Conservation (phyloP, 2,888 invertebrate species). For the Sisyra terminalis region DNA sequence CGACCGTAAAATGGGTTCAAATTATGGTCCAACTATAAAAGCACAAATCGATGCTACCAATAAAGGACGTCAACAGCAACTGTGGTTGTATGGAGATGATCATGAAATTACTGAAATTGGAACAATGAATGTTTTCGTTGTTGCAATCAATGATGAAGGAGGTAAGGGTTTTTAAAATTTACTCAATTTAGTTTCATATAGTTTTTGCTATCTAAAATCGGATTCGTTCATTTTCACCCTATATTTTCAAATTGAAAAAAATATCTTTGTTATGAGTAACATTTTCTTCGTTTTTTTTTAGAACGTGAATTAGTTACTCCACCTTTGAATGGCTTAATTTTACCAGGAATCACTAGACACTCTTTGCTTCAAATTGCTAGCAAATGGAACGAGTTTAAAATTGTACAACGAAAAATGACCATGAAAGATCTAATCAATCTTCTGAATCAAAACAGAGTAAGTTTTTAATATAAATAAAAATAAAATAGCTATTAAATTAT, state of each 20-base stretch:
- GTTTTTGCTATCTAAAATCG: no score
- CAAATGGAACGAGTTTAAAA: slow-evolving; percentile 76
- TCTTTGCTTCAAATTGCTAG: slow-evolving; percentile 67
- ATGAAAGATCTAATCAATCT: slow-evolving; percentile 68
- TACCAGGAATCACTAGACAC: slow-evolving; percentile 86
- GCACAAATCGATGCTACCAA: slow-evolving; percentile 60
- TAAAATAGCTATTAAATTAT: no score
- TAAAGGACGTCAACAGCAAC: slow-evolving; percentile 78
- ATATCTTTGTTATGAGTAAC: no score
- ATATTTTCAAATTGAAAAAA: no score
- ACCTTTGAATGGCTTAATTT: slow-evolving; percentile 80
- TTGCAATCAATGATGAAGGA: slow-evolving; percentile 75
- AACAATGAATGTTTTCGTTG: slow-evolving; percentile 94
- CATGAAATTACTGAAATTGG: slow-evolving; percentile 93
- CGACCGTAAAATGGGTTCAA: slow-evolving; percentile 88
- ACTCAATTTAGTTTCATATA: no score
- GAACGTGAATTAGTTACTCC: slow-evolving; percentile 87
- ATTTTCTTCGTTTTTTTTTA: slow-evolving; percentile 28
- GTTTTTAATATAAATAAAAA: slow-evolving; percentile 19
- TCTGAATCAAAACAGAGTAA: slow-evolving; percentile 66
- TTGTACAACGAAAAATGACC: slow-evolving; percentile 62
- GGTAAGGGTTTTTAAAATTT: no score
- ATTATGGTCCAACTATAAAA: slow-evolving; percentile 76
- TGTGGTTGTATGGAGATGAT: slow-evolving; percentile 92
- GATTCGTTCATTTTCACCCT: no score